phyloP scores from a whole-genome alignment of 2,888 invertebrate species.

The Melitaea athalia region DNA sequence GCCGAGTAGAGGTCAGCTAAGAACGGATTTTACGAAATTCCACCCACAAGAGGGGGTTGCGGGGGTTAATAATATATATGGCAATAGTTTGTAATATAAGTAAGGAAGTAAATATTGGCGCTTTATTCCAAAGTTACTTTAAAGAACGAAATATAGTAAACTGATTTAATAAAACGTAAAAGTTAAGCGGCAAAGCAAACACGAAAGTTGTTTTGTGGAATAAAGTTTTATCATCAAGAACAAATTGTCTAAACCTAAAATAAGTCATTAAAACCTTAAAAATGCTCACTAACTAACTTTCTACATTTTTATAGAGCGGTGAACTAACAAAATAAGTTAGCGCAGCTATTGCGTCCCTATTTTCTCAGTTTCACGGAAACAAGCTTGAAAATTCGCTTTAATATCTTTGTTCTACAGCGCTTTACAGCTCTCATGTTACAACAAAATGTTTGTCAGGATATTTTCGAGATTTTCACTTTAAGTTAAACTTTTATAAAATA shows the following conservation, averaged over 20 bases:
- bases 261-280: slow-evolving; percentile 49
- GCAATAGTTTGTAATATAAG: no score
- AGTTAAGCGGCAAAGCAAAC: no score
- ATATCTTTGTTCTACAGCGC: slow-evolving; percentile 79
- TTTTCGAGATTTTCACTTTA: slow-evolving; percentile 51
- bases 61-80: no score
- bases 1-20: no score
- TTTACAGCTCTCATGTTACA: slow-evolving; percentile 71
- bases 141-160: no score
- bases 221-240: no score
- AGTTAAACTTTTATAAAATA: slow-evolving; percentile 46
- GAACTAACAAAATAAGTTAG: slow-evolving; percentile 76
- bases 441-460: slow-evolving; percentile 62
- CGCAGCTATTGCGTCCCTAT: slow-evolving; percentile 70
- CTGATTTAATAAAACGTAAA: no score
- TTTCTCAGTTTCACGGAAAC: slow-evolving; percentile 64
- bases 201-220: no score
- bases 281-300: slow-evolving; percentile 70
- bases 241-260: slow-evolving; percentile 16
- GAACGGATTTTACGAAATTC: no score
- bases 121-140: no score
- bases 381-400: slow-evolving; percentile 78
- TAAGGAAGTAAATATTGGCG: no score
- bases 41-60: no score
- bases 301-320: slow-evolving; percentile 74